Base-by-base conservation (phyloP, 1,140 invertebrate species). In the Lamellibrachia luymesi region DNA sequence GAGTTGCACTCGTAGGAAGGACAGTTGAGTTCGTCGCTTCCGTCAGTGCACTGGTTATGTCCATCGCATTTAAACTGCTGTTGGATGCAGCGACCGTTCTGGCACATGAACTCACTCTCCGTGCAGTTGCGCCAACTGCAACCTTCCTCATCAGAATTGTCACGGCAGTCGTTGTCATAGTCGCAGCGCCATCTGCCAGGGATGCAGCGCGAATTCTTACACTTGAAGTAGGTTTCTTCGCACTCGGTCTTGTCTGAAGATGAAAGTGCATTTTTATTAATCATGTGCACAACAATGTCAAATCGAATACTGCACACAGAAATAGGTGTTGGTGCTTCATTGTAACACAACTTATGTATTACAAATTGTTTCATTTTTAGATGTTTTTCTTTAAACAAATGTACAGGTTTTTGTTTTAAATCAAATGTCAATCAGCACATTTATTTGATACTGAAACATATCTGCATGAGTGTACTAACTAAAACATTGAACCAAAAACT, bases 101-200 rank as follows among this genome's bases (percentile, higher is more conserved):
- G 90, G 93, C 96, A 96, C 92, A 94, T 94, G 97, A 99, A 99
- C 96, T 99, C 99, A 0, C 98, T 99, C 95, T 99, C 98, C 0
- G 98, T 99, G 95, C 99, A 99, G 93, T 98, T 97, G 50, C 99
- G 97, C 94, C 99, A 99, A 49, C 97, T 91, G 94, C 96, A 97
- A 50, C 97, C 97, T 2, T 98, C 97, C 96, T 99, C 99, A 96
- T 99, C 99, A 27, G 98, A 98, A 0, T 98, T 98, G 96, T 99
- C 98, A 0, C 98, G 98, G 96, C 98, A 99, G 95, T 99, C 98
- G 0, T 98, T 98, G 96, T 99, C 98, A 0, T 98, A 98, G 95
- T 99, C 98, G 96, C 99, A 99, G 0, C 99, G 96, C 98, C 98
- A 99, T 0, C 98, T 98, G 95, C 98, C 98, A 95, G 99, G 99